These are phyloP conservation scores for Oryzias sinensis DNA, from an alignment of 2,797 vertebrate genomes.

Conservation along the genomic window DNA sequence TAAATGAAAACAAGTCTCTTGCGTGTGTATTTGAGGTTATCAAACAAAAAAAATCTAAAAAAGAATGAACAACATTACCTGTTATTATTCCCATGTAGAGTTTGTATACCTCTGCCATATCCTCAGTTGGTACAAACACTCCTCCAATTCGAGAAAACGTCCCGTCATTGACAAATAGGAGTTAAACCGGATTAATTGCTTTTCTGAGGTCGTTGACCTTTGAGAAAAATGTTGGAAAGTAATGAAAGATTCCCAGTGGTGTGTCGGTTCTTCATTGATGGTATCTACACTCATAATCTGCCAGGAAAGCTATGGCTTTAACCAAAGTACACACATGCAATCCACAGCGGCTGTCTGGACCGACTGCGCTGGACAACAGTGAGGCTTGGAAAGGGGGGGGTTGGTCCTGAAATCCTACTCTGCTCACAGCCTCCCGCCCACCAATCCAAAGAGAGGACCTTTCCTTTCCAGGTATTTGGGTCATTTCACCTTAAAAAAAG, in stretches of 20 bases:
- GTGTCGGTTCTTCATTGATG: constrained; percentile 52
- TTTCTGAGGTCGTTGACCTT: constrained; percentile 41
- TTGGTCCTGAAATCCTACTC: constrained; percentile 61
- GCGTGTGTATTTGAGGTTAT: neutral
- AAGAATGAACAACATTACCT: constrained; percentile 50
- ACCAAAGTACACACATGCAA: constrained; percentile 8
- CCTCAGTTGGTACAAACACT: constrained; percentile 34
- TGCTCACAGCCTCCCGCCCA: constrained; percentile 48
- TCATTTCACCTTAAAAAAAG: constrained; percentile 22
- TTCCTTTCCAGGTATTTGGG: constrained; percentile 44
- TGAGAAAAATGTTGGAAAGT: constrained; percentile 28
- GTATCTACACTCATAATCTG: constrained; percentile 28
- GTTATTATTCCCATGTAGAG: constrained; percentile 54
- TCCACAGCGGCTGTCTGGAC: constrained; percentile 29
- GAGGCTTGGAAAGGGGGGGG: constrained; percentile 40
- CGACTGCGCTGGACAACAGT: constrained; percentile 18
- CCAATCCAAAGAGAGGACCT: constrained; percentile 48
- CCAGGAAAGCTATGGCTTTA: constrained; percentile 14
- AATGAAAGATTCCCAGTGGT: constrained; percentile 25
- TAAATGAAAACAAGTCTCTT: neutral
- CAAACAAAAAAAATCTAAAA: neutral
- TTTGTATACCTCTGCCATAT: constrained; percentile 59
- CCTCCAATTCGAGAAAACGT: constrained; percentile 26
- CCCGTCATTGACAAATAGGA: constrained; percentile 27
- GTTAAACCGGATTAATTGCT: constrained; percentile 15